A percentile compares a stretch with the other conserved stretches of the same genome.
Conservation (phyloP, 2,797 vertebrate species). For the Sebastiscus tertius region DNA sequence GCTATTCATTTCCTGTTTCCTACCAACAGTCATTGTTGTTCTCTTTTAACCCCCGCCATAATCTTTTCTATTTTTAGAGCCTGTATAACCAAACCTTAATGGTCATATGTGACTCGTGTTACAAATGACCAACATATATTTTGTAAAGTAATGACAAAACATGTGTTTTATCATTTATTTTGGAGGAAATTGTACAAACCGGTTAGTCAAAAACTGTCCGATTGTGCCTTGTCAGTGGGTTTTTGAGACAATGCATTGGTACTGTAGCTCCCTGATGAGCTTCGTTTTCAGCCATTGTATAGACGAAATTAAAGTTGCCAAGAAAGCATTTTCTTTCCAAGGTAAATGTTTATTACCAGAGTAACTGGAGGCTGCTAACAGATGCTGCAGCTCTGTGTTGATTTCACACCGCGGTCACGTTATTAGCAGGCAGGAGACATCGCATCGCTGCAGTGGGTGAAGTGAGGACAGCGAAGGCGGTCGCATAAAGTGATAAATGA, state of each 20-base stretch:
- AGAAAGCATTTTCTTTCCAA: constrained; percentile 3
- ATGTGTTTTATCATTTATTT: neutral
- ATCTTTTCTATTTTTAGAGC: neutral
- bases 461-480: constrained; percentile 14
- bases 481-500: constrained; percentile 25
- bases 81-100: neutral
- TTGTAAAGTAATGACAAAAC: neutral
- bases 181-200: neutral
- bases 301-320: neutral
- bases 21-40: neutral
- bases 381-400: constrained; percentile 43
- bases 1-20: neutral
- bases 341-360: neutral
- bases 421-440: constrained; percentile 34
- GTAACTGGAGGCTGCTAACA: constrained; percentile 18
- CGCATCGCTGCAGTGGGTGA: constrained; percentile 4
- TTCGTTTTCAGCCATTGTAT: neutral
- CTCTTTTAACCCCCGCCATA: neutral
- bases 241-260: neutral
- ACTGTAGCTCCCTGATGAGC: neutral
- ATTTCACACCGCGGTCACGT: constrained; percentile 45
- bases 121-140: neutral
- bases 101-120: neutral
- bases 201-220: neutral
- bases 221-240: neutral